Evolutionary conservation across 2,797 vertebrate species (phyloP), one percentile per base, ranked within the genome.

Genomic region (Orestias chungarensis): DNA sequence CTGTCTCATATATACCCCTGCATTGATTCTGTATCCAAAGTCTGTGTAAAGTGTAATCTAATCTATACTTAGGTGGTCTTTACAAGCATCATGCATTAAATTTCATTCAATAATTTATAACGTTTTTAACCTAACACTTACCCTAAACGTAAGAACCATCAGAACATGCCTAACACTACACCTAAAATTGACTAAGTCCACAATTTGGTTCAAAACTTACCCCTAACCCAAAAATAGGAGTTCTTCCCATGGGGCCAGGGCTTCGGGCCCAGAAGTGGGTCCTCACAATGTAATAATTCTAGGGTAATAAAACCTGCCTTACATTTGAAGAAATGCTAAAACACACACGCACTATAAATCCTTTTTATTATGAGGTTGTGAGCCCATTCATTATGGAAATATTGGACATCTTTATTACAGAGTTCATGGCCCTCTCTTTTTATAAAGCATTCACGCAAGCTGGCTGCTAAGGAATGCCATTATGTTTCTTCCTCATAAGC

Each of bases 371-470:
- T 64, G 66, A 64, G 64, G 68, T 80, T 81, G 76, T 69, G 49
- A 73, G 67, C 72, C 54, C 43, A 70, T 82, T 73, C 71, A 87
- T 88, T 82, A 82, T 83, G 82, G 83, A 85, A 86, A 87, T 82
- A 80, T 64, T 73, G 71, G 55, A 82, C 65, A 64, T 81, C 86
- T 88, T 83, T 82, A 88, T 84, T 74, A 82, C 62, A 75, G 73
- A 76, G 66, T 38, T 70, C 59, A 73, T 71, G 73, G 75, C 82
- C 68, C 70, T 68, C 65, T 82, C 62, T 67, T 74, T 70, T 83
- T 76, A 78, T 84, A 79, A 86, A 83, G 83, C 86, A 89, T 88
- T 88, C 77, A 87, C 68, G 70, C 71, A 79, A 85, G 79, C 82
- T 66, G 76, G 70, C 55, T 67, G 73, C 76, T 78, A 55, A 72